Percentiles rank a stretch among this genome's conserved stretches.
phyloP scores from a whole-genome alignment of 2,113 vertebrate genomes.

The Psophia crepitans region DNA sequence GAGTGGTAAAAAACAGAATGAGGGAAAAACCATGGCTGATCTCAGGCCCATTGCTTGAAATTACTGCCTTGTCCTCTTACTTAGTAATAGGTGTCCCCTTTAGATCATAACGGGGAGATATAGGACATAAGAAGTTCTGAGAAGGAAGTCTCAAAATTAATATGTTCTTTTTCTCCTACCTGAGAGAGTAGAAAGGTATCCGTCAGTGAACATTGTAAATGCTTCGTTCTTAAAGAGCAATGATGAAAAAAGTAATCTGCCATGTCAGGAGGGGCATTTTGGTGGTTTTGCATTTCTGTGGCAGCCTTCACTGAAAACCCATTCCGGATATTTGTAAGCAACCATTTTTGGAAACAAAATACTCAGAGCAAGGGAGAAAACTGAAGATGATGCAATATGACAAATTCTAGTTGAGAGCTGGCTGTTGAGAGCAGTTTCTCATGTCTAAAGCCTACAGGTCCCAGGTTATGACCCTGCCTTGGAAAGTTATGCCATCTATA shows the following conservation, averaged over 20 bases:
- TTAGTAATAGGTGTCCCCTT: not conserved
- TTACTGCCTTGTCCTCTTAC: not conserved
- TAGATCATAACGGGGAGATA: not conserved
- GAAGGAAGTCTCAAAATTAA: not conserved
- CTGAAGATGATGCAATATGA: not conserved
- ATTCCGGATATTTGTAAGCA: not conserved
- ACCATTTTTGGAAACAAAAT: not conserved
- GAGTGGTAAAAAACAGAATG: not conserved
- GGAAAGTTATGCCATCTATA: fast-evolving
- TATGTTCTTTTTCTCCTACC: not conserved
- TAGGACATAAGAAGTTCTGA: not conserved
- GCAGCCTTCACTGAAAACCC: not conserved
- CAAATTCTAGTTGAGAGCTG: not conserved
- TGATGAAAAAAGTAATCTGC: not conserved
- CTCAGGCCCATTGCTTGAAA: not conserved
- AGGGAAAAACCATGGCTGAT: not conserved
- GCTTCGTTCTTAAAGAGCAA: not conserved
- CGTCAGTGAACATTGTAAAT: not conserved
- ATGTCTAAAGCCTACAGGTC: not conserved
- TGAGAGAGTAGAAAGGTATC: not conserved
- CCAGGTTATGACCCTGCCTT: not conserved
- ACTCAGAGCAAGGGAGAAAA: not conserved
- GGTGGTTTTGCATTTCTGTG: not conserved
- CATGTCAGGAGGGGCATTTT: fast-evolving
- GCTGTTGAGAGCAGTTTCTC: not conserved